These are phyloP conservation scores for Bugulina stolonifera DNA, from an alignment of 2,888 invertebrate species.

Conservation along the genomic window DNA sequence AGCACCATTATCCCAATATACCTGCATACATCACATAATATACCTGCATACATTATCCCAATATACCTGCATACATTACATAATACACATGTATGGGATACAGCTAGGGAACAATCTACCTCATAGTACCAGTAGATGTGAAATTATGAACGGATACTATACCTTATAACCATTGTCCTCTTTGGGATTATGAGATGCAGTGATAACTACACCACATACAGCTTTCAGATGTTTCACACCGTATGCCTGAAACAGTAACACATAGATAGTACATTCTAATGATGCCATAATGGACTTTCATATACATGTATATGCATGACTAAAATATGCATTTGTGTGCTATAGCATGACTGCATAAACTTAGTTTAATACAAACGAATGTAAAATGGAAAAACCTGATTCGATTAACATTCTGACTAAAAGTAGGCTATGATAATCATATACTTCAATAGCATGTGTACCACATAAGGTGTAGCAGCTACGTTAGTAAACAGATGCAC, in stretches of 20 bases:
- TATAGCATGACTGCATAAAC: too few species aligned
- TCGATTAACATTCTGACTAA: too few species aligned
- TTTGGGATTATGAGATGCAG: conserved; percentile 92
- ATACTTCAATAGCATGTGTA: too few species aligned
- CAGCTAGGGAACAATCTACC: not conserved
- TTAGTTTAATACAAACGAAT: too few species aligned
- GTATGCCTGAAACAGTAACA: conserved; percentile 62
- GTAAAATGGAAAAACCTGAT: too few species aligned
- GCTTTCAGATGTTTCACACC: conserved; percentile 68
- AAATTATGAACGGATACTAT: conserved; percentile 15
- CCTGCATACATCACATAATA: too few species aligned
- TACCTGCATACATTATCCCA: conserved; percentile 91
- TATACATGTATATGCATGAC: too few species aligned
- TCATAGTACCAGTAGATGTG: too few species aligned
- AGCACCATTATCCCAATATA: conserved; percentile 89
- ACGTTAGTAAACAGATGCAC: conserved; percentile 75
- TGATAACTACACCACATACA: conserved; percentile 84
- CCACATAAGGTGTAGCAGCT: conserved; percentile 85
- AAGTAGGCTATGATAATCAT: too few species aligned
- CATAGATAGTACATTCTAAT: too few species aligned
- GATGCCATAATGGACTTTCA: too few species aligned
- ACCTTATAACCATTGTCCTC: conserved; percentile 94
- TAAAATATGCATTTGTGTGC: too few species aligned
- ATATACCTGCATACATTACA: conserved; percentile 70
- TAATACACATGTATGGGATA: not conserved